phyloP scores from a whole-genome alignment of 2,888 invertebrate species.

The Branchellion lobata region DNA sequence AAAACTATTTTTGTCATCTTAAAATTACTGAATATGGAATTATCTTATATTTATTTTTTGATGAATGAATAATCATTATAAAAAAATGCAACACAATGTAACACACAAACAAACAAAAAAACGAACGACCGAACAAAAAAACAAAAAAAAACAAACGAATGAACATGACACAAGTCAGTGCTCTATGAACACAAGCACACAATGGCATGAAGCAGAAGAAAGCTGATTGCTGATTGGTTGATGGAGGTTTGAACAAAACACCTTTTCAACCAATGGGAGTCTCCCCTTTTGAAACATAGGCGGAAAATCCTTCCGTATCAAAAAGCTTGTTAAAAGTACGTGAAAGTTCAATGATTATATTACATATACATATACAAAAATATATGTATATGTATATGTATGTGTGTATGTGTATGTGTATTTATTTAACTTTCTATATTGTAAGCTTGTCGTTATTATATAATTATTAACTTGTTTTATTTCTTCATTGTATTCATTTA shows the following conservation, averaged over 20 bases:
- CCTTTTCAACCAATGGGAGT: conserved; percentile 1
- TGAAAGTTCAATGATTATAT: conserved; percentile 4
- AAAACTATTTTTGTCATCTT: too few relatives aligned
- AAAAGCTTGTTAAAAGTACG: neutral
- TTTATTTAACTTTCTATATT: neutral
- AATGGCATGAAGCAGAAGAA: neutral
- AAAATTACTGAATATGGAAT: too few relatives aligned
- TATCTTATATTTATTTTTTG: too few relatives aligned
- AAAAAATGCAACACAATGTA: too few relatives aligned
- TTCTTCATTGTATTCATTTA: too few relatives aligned
- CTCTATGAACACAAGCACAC: neutral
- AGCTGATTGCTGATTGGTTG: neutral
- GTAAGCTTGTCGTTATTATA: neutral
- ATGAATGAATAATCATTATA: too few relatives aligned
- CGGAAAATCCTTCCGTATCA: conserved; percentile 1
- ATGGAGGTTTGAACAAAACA: neutral
- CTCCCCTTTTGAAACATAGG: neutral
- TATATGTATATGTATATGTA: neutral
- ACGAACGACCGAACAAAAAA: too few relatives aligned
- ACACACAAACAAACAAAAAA: too few relatives aligned
- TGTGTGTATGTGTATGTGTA: neutral
- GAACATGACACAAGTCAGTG: too few relatives aligned
- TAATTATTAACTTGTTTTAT: too few relatives aligned
- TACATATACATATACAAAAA: neutral
- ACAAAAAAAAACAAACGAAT: too few relatives aligned